Percentiles rank a stretch among this genome's conserved stretches.
Conservation (phyloP, 2,888 invertebrate genomes). For the Acronicta psi region DNA sequence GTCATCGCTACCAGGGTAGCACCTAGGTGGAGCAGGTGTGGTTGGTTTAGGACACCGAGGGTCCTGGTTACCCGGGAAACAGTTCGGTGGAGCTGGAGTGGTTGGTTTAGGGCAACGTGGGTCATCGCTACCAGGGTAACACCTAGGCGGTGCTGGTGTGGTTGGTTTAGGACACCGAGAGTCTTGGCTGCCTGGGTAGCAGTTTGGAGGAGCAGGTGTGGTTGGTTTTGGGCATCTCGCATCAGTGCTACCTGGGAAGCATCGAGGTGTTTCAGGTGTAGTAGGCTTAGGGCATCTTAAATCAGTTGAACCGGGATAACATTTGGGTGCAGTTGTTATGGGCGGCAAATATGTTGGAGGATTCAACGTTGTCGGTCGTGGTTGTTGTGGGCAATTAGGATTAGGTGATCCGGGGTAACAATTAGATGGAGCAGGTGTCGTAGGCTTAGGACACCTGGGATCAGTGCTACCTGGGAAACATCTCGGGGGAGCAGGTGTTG, state of each 20-base stretch:
- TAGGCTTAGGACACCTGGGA: slow-evolving; percentile 57
- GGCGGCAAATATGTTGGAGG: slow-evolving; percentile 45
- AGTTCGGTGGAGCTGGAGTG: slow-evolving; percentile 48
- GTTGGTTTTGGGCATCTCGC: slow-evolving; percentile 65
- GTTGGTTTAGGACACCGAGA: slow-evolving; percentile 62
- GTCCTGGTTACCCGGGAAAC: slow-evolving; percentile 66
- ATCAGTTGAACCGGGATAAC: slow-evolving; percentile 60
- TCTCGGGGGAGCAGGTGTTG: slow-evolving; percentile 43
- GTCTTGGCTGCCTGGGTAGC: slow-evolving; percentile 59
- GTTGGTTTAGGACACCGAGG: slow-evolving; percentile 46
- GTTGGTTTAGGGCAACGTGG: slow-evolving; percentile 55
- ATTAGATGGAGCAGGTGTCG: slow-evolving; percentile 58
- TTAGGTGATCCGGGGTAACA: slow-evolving; percentile 35
- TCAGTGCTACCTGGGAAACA: slow-evolving; percentile 56
- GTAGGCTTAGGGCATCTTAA: slow-evolving; percentile 66
- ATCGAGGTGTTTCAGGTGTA: slow-evolving; percentile 51
- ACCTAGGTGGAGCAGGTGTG: slow-evolving; percentile 47
- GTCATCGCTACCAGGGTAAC: slow-evolving; percentile 66
- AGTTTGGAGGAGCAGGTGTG: slow-evolving; percentile 53
- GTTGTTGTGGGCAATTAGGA: slow-evolving; percentile 49
- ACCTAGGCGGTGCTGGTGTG: slow-evolving; percentile 53
- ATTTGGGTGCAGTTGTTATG: slow-evolving; percentile 41
- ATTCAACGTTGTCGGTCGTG: slow-evolving; percentile 46
- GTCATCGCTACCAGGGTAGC: slow-evolving; percentile 73
- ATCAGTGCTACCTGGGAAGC: slow-evolving; percentile 60